Base-by-base conservation (phyloP, 1,140 invertebrate genomes). In the Cepaea nemoralis region DNA sequence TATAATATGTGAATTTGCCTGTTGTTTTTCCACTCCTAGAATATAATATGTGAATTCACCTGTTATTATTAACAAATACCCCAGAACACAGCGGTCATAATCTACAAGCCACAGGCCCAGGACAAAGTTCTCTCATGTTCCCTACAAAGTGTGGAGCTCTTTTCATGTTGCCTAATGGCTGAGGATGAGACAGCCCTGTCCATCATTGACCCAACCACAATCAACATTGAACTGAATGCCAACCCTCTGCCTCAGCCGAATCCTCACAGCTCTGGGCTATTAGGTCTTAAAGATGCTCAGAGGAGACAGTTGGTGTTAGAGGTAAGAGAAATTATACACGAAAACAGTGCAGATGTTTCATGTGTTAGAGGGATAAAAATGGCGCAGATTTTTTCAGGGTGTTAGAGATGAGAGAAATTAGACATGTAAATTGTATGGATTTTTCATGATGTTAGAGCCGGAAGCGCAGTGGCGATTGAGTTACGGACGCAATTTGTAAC, bases 171-270 rank as follows among this genome's bases (percentile, higher is more conserved):
- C 83, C 92, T 99, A 63, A 96, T 96, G 12, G 93, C 95, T 83
- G 97, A 98, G 92, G 96, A 98, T 80, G 97, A 98, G 88, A 98
- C 97, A 0, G 97, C 97, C 0, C 92, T 98, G 8, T 97, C 97
- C n/a, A 99, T 99, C 84, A 95, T 99, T 69, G 97, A 99, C 92
- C 97, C 97, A 0, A 95, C 96, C 66, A 96, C 95, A n/a, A 85
- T 97, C 24, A 96, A 83, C 63, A 87, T 92, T 27, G 91, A 92
- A 59, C 85, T 92, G 37, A 91, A 90, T 83, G 87, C 84, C 37
- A 89, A 89, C 81, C 87, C 89, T 42, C 77, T 87, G 22, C 86
- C 88, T 5, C 81, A 86, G 33, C 83, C 70, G 14, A 80, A 75
- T 24, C 79, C 83, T 14, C 67, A 69, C 6, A 71, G 81, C n/a